Base-by-base conservation (phyloP, 2,888 invertebrate genomes). In the Hesperia comma region DNA sequence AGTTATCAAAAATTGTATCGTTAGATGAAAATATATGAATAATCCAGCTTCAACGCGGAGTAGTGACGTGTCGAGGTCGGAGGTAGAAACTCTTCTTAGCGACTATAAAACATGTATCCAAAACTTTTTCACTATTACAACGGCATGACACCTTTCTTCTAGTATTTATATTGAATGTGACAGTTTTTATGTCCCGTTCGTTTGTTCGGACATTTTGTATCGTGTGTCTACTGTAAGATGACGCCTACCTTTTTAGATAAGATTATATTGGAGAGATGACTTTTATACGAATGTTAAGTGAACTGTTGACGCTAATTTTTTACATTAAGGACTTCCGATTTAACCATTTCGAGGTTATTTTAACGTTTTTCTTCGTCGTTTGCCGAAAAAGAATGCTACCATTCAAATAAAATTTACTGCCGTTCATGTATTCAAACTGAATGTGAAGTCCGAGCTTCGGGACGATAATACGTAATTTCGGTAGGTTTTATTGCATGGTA, bases 211-310 rank as follows among this genome's bases (percentile, higher is more conserved):
- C 79, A 75, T 83, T 80, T 82, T 87, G 81, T 89, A 84, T 81
- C 80, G 83, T 85, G 83, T 85, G 84, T 90, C 84, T 87, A 83
- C 79, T 82, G 75, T 84, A 88, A 83, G 85, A 85, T 79, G 83
- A 84, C 86, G 87, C 87, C 88, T 90, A 90, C 84, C 88, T 90
- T 90, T 88, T 90, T 90, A 90, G 90, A 90, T 92, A 92, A 92
- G 88, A 87, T 85, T 90, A 88, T 91, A 92, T 87, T 88, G 86
- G 86, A 92, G 89, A 91, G 90, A 87, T 84, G 84, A 90, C 92
- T 92, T 92, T 92, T 92, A 92, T 92, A 92, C 92, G 89, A 91
- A 87, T 87, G 92, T 92, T 92, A 89, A 90, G 90, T 87, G 85
- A 87, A 87, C 88, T 92, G 92, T 92, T 92, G 87, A 88, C 79